A percentile compares a stretch with the other conserved stretches of the same genome.
phyloP scores from a whole-genome alignment of 2,113 vertebrate genomes.

The Syngnathus typhle region DNA sequence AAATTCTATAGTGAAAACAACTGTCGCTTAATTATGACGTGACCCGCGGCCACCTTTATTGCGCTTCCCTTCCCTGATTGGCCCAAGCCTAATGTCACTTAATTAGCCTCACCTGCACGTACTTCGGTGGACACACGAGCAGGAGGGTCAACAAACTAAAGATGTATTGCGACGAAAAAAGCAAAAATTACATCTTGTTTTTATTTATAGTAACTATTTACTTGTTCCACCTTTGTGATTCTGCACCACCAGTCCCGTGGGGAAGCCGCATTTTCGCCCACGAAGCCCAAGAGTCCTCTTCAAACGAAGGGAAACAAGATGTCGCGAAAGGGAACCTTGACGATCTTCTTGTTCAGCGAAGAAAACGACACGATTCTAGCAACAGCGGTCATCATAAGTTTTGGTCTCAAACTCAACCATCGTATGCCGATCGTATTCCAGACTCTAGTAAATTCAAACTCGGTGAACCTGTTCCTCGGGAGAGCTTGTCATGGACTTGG shows the following conservation, averaged over 20 bases:
- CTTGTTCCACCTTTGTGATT: slow-evolving; percentile 14
- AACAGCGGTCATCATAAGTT: background rate
- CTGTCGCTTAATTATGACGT: background rate
- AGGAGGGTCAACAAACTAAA: slow-evolving; percentile 10
- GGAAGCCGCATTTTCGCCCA: background rate
- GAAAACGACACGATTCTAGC: background rate
- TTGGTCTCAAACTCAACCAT: background rate
- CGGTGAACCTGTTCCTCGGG: background rate
- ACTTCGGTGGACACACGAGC: slow-evolving; percentile 9
- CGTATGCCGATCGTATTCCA: background rate
- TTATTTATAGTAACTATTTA: slow-evolving; percentile 21
- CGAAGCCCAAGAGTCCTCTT: background rate
- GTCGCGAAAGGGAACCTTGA: background rate
- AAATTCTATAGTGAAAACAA: background rate
- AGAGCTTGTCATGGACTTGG: slow-evolving; percentile 11
- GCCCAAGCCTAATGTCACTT: slow-evolving; percentile 26
- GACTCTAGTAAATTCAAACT: too few relatives aligned
- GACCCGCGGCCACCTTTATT: background rate
- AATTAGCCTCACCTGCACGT: slow-evolving; percentile 13
- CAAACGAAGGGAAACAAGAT: background rate
- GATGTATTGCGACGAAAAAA: slow-evolving; percentile 57
- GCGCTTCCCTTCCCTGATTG: slow-evolving; percentile 23
- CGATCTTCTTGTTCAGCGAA: background rate
- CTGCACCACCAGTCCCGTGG: slow-evolving; percentile 21
- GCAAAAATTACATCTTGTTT: slow-evolving; percentile 11